phyloP scores from a whole-genome alignment of 2,888 invertebrate species.

The Erebia aethiops region DNA sequence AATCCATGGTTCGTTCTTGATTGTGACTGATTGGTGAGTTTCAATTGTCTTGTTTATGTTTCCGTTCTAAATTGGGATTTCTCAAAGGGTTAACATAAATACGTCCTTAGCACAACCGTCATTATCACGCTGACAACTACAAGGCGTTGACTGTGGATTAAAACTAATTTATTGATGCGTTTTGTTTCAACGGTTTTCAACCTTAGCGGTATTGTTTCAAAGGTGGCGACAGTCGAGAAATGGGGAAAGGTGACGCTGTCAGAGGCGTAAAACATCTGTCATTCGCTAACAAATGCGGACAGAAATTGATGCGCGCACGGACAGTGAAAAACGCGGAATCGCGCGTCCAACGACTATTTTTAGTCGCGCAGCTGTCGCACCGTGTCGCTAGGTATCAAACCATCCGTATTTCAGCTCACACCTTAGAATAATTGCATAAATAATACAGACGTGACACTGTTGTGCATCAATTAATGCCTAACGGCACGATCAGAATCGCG shows the following conservation, averaged over 20 bases:
- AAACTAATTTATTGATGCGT: conserved; percentile 41
- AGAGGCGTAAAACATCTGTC: conserved; percentile 78
- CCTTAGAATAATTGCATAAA: conserved; percentile 48
- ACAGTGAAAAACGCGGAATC: conserved; percentile 82
- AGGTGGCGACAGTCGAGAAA: conserved; percentile 36
- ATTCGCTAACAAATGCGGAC: conserved; percentile 79
- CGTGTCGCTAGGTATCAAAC: conserved; percentile 62
- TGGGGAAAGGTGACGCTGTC: conserved; percentile 46
- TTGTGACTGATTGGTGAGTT: conserved; percentile 30
- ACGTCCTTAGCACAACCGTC: conserved; percentile 70
- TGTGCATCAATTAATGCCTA: conserved; percentile 24
- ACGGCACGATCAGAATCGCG: background rate
- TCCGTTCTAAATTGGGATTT: conserved; percentile 61
- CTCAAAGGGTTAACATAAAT: conserved; percentile 69
- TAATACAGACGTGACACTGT: conserved; percentile 39
- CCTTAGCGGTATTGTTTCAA: conserved; percentile 45
- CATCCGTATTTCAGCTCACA: conserved; percentile 51
- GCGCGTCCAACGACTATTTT: conserved; percentile 70
- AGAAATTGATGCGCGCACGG: conserved; percentile 77
- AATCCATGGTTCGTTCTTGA: conserved; percentile 14
- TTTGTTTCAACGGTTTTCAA: conserved; percentile 41
- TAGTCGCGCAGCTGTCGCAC: conserved; percentile 74
- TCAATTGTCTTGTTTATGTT: conserved; percentile 41
- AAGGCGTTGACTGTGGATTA: conserved; percentile 56
- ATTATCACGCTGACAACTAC: conserved; percentile 69